Evolutionary conservation across 92 coral and sea anemone species (phyloP).

Genomic region (Paragorgia papillata): DNA sequence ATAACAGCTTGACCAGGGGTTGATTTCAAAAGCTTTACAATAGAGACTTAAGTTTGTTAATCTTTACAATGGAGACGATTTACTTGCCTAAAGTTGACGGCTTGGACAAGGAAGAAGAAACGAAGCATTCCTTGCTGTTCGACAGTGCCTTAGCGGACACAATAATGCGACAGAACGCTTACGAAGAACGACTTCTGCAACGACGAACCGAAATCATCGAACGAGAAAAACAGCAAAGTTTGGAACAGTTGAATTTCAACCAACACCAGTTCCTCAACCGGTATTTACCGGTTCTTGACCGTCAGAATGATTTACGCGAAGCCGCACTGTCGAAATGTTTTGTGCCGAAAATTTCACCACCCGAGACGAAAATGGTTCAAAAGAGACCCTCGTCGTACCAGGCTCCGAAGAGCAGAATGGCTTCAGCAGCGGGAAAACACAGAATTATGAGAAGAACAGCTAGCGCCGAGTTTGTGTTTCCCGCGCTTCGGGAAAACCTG

Average conservation of each 20-base stretch:
- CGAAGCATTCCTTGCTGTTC: not conserved
- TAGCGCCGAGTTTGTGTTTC: conserved; percentile 6
- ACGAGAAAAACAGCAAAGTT: conserved; percentile 23
- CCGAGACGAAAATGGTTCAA: not conserved
- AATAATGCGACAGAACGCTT: conserved; percentile 25
- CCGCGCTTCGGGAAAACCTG: conserved; percentile 21
- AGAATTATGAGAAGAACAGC: not conserved
- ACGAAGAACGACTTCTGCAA: conserved; percentile 12
- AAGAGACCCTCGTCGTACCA: not conserved
- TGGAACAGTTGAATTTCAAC: conserved; percentile 5
- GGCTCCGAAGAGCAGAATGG: not conserved
- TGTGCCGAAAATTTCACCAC: not conserved
- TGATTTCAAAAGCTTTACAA: too few relatives aligned
- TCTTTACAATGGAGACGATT: conserved; percentile 11
- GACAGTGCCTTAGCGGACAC: conserved; percentile 15
- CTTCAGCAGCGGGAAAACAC: not conserved
- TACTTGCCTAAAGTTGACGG: conserved; percentile 25
- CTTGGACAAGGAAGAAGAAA: not conserved
- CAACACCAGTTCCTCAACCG: conserved; percentile 12
- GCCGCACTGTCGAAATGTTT: not conserved
- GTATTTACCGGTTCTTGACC: conserved; percentile 2
- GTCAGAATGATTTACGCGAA: not conserved
- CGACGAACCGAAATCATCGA: conserved; percentile 24
- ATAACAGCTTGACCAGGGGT: too few relatives aligned
- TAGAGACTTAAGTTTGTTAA: too few relatives aligned